These are phyloP conservation scores for Trachelipus rathkii DNA, from an alignment of 1,140 invertebrate species.

Conservation along the genomic window DNA sequence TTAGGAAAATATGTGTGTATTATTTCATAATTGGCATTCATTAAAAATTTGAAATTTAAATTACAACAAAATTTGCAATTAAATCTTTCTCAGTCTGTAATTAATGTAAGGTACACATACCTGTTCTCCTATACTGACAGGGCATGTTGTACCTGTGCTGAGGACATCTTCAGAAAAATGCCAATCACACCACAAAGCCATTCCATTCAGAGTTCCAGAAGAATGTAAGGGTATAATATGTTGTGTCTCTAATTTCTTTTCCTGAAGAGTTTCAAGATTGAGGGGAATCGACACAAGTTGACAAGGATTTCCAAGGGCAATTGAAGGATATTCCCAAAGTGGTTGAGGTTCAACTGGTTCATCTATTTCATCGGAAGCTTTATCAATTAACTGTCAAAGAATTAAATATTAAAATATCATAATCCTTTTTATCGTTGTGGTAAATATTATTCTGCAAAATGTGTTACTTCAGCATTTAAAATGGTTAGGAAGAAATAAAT, in stretches of 20 bases:
- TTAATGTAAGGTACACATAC: too few relatives aligned
- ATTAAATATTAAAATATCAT: neutral
- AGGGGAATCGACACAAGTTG: slow-evolving; percentile 59
- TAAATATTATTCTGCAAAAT: slow-evolving; percentile 47
- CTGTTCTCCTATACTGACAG: slow-evolving; percentile 26
- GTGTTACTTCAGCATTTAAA: slow-evolving; percentile 24
- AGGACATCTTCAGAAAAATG: slow-evolving; percentile 54
- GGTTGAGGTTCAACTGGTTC: slow-evolving; percentile 79
- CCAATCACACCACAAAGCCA: slow-evolving; percentile 81
- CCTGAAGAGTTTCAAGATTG: slow-evolving; percentile 31
- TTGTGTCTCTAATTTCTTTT: neutral
- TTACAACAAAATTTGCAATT: too few relatives aligned
- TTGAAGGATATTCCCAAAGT: slow-evolving; percentile 87
- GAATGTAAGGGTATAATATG: slow-evolving; percentile 2
- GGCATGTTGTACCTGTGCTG: slow-evolving; percentile 48
- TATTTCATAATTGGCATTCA: too few relatives aligned
- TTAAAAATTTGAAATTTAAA: too few relatives aligned
- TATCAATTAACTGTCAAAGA: slow-evolving; percentile 27
- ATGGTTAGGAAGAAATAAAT: too few relatives aligned
- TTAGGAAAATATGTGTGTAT: too few relatives aligned
- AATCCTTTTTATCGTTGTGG: slow-evolving; percentile 53
- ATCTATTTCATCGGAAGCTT: slow-evolving; percentile 69
- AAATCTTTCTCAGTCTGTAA: too few relatives aligned
- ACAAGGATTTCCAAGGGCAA: slow-evolving; percentile 57
- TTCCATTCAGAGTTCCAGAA: slow-evolving; percentile 62